Evolutionary conservation across 2,113 vertebrate genomes (phyloP), one percentile per base, ranked within the genome.

Genomic region (Tychaedon coryphoeus): DNA sequence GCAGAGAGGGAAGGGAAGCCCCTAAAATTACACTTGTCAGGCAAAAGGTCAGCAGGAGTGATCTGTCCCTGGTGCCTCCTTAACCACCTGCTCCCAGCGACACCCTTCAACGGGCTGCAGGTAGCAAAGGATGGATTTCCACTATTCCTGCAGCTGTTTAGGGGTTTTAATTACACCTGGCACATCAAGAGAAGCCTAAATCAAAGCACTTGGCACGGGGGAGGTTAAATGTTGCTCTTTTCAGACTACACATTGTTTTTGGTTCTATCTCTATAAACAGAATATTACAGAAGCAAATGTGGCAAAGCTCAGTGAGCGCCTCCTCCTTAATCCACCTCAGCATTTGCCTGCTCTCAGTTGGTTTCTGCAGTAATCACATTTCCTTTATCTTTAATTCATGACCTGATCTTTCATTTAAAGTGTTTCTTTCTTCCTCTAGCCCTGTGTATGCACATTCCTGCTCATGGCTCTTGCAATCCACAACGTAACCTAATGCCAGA

Each of bases 361-460:
- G 77, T 51, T 97, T 90, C 81, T 43, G 4, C 13, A 17, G 58
- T 78, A 90, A 96, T 96, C 90, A 90, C 33, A 43, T 90, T 94
- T 97, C 90, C 71, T 48, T 78, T 84, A 86, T 74, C 76, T 95
- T 96, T 90, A 73, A 93, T 97, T 97, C 94, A 77, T 86, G 70
- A 88, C 53, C 45, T 48, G 65, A 61, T 86, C 77, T n/a, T 97
- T 93, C 65, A 56, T 70, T 71, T 86, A 19, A 57, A 86, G 26
- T 5, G 11, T 77, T 91, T 67, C 43, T 81, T 75, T 62, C 29
- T 65, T 72, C 36, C 43, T 17, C 47, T 10, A 2, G 50, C 28
- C 2, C 1, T 9, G 12, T 18, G 38, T n/a, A 3, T 48, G 40
- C 29, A 14, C 34, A 36, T 76, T 71, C 42, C 74, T 48, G 45